Base-by-base conservation (phyloP, 2,113 vertebrate species). In the Scomber colias region DNA sequence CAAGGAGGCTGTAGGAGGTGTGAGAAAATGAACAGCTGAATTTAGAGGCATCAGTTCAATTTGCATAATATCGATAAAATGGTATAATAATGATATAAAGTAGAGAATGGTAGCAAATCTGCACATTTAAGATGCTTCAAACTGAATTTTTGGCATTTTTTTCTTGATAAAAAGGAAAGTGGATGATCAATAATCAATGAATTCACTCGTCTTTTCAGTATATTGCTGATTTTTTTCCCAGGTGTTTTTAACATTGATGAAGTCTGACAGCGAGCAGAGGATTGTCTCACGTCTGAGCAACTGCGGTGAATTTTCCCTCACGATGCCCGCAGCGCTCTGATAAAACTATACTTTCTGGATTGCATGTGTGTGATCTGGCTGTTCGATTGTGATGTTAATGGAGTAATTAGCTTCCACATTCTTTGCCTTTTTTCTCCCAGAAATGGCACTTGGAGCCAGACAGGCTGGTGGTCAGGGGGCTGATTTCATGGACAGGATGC, bases 321-420 rank as follows among this genome's bases (percentile, higher is more conserved):
- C 0, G n/a, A 5, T 24, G 46, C 73, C 31, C 2, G 13, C 49
- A 30, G 46, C 21, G 0, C 8, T 48, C 35, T 3, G 13, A 7
- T 21, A 17, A 46, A 68, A 73, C 51, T 54, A 21, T 48, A 48
- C 63, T 59, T 59, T 54, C 24, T 40, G 40, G 66, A 19, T 16
- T 12, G 51, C 9, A 15, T 21, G 21, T 15, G 24, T 82, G 54
- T 77, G 60, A 79, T 76, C 74, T 78, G 61, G 51, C 50, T 51
- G 19, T 55, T 74, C 3, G 1, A 77, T 84, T 81, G 63, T 75
- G 10, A 73, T 31, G 21, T 61, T 73, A 85, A 80, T 79, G 19
- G 11, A 1, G 59, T 76, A 78, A 87, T 75, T 86, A 77, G 66
- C 51, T 51, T n/a, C 74, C 53, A 63, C 74, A 87, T 82, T 79